These are phyloP conservation scores for Gymnocypris eckloni DNA, from an alignment of 2,797 vertebrate species.

Conservation along the genomic window DNA sequence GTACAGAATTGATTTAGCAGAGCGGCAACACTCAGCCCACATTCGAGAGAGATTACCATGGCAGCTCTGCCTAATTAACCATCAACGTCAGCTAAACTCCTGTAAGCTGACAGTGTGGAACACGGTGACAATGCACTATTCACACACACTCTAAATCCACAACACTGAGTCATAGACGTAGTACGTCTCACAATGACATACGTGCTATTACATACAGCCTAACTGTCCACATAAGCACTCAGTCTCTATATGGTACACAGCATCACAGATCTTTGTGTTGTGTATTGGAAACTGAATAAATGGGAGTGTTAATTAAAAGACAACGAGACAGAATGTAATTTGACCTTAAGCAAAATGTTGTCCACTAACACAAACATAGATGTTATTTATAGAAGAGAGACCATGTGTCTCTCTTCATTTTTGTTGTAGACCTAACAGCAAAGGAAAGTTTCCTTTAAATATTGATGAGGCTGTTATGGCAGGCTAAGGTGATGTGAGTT, in stretches of 20 bases:
- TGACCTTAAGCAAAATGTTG: conserved; percentile 19
- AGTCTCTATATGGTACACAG: not conserved
- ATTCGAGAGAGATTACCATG: not conserved
- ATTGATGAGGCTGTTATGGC: conserved; percentile 71
- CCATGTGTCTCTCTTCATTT: conserved; percentile 61
- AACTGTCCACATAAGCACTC: not conserved
- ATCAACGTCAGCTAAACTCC: conserved; percentile 1
- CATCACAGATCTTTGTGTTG: not conserved
- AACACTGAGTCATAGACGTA: conserved; percentile 37
- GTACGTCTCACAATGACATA: conserved; percentile 32
- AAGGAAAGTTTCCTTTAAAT: conserved; percentile 73
- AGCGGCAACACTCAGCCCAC: not conserved
- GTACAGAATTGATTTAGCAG: not conserved
- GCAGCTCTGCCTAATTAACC: not conserved
- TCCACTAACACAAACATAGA: not conserved
- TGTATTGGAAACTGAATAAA: conserved; percentile 5
- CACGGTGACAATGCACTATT: not conserved
- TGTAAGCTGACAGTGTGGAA: not conserved
- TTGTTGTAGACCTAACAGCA: conserved; percentile 64
- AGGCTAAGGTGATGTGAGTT: conserved; percentile 28
- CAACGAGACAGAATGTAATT: not conserved
- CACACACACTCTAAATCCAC: conserved; percentile 24
- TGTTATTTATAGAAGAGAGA: conserved; percentile 69
- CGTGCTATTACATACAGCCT: not conserved
- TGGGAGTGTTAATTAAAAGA: conserved; percentile 7